Base-by-base conservation (phyloP, 2,888 invertebrate genomes). In the Calliopum simillimum region DNA sequence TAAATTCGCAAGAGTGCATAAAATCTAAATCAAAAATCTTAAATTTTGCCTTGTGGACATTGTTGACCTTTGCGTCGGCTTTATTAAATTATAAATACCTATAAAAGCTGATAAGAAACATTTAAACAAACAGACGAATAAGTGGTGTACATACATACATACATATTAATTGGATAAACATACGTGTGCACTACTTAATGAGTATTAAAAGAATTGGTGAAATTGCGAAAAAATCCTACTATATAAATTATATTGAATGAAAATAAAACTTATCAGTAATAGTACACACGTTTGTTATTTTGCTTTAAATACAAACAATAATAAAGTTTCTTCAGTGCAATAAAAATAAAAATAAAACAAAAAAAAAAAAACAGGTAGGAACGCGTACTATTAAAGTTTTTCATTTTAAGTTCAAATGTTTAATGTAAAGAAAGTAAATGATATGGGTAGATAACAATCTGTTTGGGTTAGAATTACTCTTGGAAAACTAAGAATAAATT, bases 221-320 rank as follows among this genome's bases (percentile, higher is more conserved):
- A 33, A 33, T 33, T 33, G 33, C 33, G 33, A 33, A 33, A 33
- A 33, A 33, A 33, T 33, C 33, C 33, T 33, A 8, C 33, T 58
- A 14, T 8, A 23, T 11, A 6, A 56, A 58, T 58, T 58, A 25
- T 16, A 58, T 41, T 58, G 56, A 58, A 58, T 58, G 56, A 58
- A 58, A 58, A 58, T 25, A 16, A 58, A 58, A 58, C 56, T 58
- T 4, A 58, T 33, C 41, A 41, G 16, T 33, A n/a, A n/a, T n/a
- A 25, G 41, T 12, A 21, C 19, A 53, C 13, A 21, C 5, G 14
- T 25, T 16, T n/a, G n/a, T n/a, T n/a, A n/a, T n/a, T n/a, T n/a
- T n/a, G n/a, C n/a, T 41, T 58, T 58, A 16, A 25, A 33, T 23
- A 19, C 25, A 33, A 58, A 58, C 16, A 58, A 16, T 58, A 33